These are phyloP conservation scores for Sebastes matsubarae DNA, from an alignment of 2,797 vertebrate genomes.

Conservation along the genomic window DNA sequence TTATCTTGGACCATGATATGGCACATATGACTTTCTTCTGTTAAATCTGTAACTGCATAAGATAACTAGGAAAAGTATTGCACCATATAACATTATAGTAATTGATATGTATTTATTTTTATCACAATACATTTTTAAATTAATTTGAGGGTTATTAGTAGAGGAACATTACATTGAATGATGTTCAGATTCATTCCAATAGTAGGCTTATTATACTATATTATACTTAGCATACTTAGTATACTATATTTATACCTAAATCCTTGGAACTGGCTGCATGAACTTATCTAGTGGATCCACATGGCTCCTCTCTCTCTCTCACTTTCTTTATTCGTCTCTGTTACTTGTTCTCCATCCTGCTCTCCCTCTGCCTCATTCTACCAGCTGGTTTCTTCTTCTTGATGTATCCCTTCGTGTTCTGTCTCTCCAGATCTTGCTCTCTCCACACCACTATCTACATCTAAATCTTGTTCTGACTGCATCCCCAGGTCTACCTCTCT, in stretches of 20 bases:
- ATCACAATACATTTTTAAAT: not conserved
- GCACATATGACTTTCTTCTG: not conserved
- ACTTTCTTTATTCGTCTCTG: not conserved
- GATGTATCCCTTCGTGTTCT: not conserved
- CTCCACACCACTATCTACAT: not conserved
- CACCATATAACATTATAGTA: not conserved
- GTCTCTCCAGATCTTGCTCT: not conserved
- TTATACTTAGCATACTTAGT: too few species aligned
- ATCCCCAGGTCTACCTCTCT: not conserved
- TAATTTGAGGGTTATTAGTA: not conserved
- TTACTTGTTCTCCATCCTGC: not conserved
- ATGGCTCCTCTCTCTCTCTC: too few species aligned
- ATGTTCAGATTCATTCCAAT: not conserved
- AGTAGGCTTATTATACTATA: not conserved
- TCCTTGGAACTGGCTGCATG: not conserved
- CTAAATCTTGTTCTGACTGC: not conserved
- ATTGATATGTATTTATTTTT: too few species aligned
- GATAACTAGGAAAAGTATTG: not conserved
- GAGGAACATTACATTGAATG: not conserved
- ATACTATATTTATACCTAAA: not conserved
- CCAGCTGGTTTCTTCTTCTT: not conserved
- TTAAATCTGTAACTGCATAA: not conserved
- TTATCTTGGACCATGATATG: not conserved
- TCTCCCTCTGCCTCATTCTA: not conserved
- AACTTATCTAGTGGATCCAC: not conserved